These are phyloP conservation scores for Acrobasis consociella DNA, from an alignment of 2,888 invertebrate genomes.

Conservation along the genomic window DNA sequence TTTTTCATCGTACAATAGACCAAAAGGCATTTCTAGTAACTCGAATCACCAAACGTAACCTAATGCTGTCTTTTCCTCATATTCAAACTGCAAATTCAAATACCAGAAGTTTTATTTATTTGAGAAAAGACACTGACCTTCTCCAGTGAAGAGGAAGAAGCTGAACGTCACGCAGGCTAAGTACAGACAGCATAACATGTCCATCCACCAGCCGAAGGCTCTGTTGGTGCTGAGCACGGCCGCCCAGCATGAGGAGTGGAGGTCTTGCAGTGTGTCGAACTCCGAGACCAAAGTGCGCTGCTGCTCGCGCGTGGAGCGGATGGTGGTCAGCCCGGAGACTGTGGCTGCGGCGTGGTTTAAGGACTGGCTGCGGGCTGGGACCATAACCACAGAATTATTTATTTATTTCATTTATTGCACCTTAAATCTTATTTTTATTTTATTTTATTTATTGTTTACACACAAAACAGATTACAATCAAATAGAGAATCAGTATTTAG, in stretches of 20 bases:
- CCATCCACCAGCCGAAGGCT: constrained; percentile 83
- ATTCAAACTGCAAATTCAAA: no score
- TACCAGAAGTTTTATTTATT: no score
- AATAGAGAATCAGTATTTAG: no score
- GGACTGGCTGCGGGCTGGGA: constrained; percentile 91
- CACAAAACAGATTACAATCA: no score
- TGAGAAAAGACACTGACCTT: constrained; percentile 43
- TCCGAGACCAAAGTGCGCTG: constrained; percentile 86
- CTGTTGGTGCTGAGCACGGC: constrained; percentile 60
- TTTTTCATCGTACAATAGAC: no score
- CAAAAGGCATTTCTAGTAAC: no score
- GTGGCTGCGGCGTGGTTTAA: constrained; percentile 92
- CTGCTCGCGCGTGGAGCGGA: constrained; percentile 87
- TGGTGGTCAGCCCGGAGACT: constrained; percentile 91
- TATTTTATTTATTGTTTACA: no score
- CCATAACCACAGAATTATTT: no score
- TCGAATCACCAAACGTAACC: no score
- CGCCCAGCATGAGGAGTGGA: constrained; percentile 51
- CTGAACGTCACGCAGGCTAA: constrained; percentile 85
- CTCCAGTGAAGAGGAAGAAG: constrained; percentile 81
- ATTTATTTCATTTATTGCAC: no score
- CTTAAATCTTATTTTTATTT: no score
- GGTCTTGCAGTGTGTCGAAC: constrained; percentile 85
- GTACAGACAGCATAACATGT: constrained; percentile 81
- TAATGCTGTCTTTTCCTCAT: no score